Evolutionary conservation across 2,113 vertebrate species (phyloP).

Genomic region (Alouatta palliata): DNA sequence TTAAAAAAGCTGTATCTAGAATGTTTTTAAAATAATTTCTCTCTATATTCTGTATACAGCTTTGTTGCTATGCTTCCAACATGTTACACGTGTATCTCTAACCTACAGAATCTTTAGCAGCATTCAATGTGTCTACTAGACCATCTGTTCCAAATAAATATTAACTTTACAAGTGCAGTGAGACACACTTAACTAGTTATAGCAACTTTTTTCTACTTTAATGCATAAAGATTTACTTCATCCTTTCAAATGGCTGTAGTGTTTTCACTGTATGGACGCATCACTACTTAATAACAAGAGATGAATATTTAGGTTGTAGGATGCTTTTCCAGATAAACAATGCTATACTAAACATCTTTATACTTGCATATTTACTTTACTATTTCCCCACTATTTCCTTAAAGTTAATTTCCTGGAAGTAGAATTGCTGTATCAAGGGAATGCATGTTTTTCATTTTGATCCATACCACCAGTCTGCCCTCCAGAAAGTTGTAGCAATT

Average conservation of each 20-base stretch:
- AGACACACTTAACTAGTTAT: not conserved
- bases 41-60: not conserved
- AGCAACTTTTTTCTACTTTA: not conserved
- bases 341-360: not conserved
- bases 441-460: slow-evolving; percentile 3
- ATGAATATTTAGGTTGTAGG: not conserved
- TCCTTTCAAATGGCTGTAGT: not conserved
- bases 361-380: not conserved
- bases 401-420: not conserved
- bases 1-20: not conserved
- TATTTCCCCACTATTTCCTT: not conserved
- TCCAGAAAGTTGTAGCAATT: not conserved
- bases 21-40: not conserved
- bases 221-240: not conserved
- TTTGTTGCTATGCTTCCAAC: not conserved
- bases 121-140: not conserved
- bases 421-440: not conserved
- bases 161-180: not conserved
- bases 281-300: not conserved
- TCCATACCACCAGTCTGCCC: not conserved
- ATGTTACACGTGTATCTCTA: not conserved
- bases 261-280: not conserved
- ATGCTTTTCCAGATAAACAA: not conserved
- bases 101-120: not conserved
- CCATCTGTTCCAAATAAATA: no score